A percentile compares a stretch with the other conserved stretches of the same genome.
Evolutionary conservation across 2,888 invertebrate species (phyloP).

Genomic region (Troides helena): DNA sequence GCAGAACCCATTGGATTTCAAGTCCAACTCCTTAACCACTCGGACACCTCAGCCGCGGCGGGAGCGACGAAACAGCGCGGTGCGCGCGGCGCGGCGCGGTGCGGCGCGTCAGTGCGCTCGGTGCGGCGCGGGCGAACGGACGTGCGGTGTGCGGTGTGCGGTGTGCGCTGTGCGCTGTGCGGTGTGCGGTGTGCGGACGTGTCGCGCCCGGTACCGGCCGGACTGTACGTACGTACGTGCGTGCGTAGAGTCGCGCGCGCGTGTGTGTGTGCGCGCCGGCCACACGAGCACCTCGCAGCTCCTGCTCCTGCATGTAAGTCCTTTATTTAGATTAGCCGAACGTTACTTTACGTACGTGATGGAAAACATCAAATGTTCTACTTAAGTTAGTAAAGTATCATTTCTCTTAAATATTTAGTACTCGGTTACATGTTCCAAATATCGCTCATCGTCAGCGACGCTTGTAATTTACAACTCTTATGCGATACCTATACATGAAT

Average conservation of each 20-base stretch:
- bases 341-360: too few relatives aligned
- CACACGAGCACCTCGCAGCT: too few relatives aligned
- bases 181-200: neutral
- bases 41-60: slow-evolving; percentile 74
- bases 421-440: too few relatives aligned
- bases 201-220: neutral
- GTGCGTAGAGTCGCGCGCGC: too few relatives aligned
- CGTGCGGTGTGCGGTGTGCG: slow-evolving; percentile 3
- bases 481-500: too few relatives aligned
- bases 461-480: too few relatives aligned
- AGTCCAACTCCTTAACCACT: slow-evolving; percentile 81
- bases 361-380: too few relatives aligned
- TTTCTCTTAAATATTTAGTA: too few relatives aligned
- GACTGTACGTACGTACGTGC: neutral
- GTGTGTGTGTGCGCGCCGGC: neutral
- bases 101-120: slow-evolving; percentile 8
- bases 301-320: too few relatives aligned
- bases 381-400: too few relatives aligned
- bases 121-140: slow-evolving; percentile 14
- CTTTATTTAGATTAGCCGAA: too few relatives aligned
- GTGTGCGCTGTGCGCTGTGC: neutral
- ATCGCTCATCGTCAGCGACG: too few relatives aligned
- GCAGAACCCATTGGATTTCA: slow-evolving; percentile 81
- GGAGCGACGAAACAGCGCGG: slow-evolving; percentile 34
- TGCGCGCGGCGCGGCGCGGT: neutral